Evolutionary conservation across 2,888 invertebrate genomes (phyloP).

Genomic region (Adela reaumurella): DNA sequence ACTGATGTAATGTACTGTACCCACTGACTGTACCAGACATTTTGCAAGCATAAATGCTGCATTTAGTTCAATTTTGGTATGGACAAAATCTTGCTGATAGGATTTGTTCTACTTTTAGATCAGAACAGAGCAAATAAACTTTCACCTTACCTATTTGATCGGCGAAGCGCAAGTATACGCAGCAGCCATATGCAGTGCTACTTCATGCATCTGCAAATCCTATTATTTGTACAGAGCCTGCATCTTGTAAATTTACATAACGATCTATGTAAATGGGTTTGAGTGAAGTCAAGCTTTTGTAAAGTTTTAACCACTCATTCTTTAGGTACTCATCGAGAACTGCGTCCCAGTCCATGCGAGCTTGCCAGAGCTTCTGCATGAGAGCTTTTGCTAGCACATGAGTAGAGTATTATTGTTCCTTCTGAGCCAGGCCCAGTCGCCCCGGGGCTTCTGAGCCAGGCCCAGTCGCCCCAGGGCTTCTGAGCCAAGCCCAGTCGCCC

Average conservation of each 20-base stretch:
- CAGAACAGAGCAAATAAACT: too few species aligned
- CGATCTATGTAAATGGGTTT: conserved; percentile 4
- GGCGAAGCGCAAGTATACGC: conserved; percentile 9
- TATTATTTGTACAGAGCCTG: conserved; percentile 3
- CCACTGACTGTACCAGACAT: conserved; percentile 5
- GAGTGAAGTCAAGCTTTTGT: conserved; percentile 6
- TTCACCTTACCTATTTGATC: too few species aligned
- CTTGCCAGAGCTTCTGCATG: conserved; percentile 9
- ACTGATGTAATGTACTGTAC: too few species aligned
- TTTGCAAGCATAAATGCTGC: conserved; percentile 10
- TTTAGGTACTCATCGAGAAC: conserved; percentile 3
- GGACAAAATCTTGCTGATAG: conserved; percentile 6
- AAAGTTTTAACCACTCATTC: conserved; percentile 6
- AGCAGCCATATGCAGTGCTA: conserved; percentile 10
- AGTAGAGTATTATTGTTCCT: too few species aligned
- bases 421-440: too few species aligned
- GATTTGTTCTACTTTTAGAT: not conserved
- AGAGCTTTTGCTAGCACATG: conserved; percentile 8
- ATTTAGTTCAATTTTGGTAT: conserved; percentile 12
- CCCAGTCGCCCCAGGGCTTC: too few species aligned
- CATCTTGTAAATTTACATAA: not conserved
- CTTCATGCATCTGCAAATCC: conserved; percentile 11
- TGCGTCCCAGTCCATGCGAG: conserved; percentile 7
- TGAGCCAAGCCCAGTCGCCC: too few species aligned
- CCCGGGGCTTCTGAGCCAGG: too few species aligned